These are phyloP conservation scores for Pachyseris speciosa DNA, from an alignment of 64 coral and sea anemone genomes.

Conservation along the genomic window DNA sequence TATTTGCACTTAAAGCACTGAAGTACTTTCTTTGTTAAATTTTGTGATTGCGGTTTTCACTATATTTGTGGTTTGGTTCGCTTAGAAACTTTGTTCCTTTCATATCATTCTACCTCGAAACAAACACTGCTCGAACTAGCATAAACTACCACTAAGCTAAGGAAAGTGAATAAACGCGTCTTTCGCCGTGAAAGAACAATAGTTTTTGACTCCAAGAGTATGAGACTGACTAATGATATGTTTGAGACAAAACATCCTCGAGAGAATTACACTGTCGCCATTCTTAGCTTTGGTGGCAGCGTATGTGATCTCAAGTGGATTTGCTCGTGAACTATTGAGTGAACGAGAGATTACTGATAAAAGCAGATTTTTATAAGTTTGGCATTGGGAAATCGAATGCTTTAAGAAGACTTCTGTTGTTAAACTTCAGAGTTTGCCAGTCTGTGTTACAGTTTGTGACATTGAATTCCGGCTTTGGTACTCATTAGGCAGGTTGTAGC, in stretches of 20 bases:
- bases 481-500: too few relatives aligned
- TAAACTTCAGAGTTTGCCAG: too few relatives aligned
- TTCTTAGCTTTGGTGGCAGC: neutral
- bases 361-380: too few relatives aligned
- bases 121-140: neutral
- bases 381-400: too few relatives aligned
- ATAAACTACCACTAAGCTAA: neutral
- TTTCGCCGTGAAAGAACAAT: neutral
- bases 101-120: neutral
- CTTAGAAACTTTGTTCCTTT: neutral
- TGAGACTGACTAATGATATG: neutral
- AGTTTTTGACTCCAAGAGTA: neutral
- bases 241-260: neutral
- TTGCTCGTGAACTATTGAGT: too few relatives aligned
- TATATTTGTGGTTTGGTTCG: neutral
- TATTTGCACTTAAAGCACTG: neutral
- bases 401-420: too few relatives aligned
- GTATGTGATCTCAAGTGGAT: neutral
- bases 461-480: too few relatives aligned
- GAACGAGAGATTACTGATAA: too few relatives aligned
- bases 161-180: neutral
- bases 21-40: conserved; percentile 6
- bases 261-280: neutral
- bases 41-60: neutral
- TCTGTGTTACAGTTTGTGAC: too few relatives aligned